A percentile compares a stretch with the other conserved stretches of the same genome.
phyloP scores from a whole-genome alignment of 2,113 vertebrate species.

The Garra rufa region DNA sequence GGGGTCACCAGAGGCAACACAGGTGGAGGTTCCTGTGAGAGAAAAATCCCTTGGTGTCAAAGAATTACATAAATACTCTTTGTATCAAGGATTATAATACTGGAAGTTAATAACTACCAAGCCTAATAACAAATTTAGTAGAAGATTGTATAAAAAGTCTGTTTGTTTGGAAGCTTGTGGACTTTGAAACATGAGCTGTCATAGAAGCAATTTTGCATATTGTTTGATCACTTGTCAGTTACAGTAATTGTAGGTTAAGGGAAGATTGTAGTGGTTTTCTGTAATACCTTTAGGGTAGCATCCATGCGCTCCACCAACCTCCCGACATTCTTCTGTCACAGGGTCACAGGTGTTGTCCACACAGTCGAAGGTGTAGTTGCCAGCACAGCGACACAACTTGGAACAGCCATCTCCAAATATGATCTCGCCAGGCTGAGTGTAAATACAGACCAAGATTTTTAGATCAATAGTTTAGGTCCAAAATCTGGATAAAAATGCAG shows the following conservation, averaged over 20 bases:
- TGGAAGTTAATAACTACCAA: no score
- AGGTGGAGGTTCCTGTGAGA: constrained; percentile 68
- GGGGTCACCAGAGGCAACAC: constrained; percentile 74
- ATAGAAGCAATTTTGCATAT: no score
- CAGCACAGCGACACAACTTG: constrained; percentile 75
- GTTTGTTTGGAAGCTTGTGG: no score
- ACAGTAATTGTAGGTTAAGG: background rate
- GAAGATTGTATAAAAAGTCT: no score
- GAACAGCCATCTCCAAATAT: constrained; percentile 75
- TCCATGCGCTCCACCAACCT: constrained; percentile 69
- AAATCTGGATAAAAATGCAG: background rate
- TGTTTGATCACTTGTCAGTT: background rate
- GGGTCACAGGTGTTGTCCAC: constrained; percentile 75
- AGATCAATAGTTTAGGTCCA: background rate
- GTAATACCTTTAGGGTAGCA: constrained; percentile 80
- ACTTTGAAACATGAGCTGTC: no score
- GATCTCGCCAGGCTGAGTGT: constrained; percentile 75
- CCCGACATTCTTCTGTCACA: constrained; percentile 74
- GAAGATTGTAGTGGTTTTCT: background rate
- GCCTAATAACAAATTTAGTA: no score
- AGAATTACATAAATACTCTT: background rate
- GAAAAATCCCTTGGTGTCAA: background rate
- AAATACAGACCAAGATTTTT: constrained; percentile 8
- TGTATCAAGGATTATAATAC: no score
- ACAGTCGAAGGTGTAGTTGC: constrained; percentile 78